Evolutionary conservation across 2,888 invertebrate species (phyloP), one percentile per base, ranked within the genome.

Genomic region (Prosopocoilus inquinatus): DNA sequence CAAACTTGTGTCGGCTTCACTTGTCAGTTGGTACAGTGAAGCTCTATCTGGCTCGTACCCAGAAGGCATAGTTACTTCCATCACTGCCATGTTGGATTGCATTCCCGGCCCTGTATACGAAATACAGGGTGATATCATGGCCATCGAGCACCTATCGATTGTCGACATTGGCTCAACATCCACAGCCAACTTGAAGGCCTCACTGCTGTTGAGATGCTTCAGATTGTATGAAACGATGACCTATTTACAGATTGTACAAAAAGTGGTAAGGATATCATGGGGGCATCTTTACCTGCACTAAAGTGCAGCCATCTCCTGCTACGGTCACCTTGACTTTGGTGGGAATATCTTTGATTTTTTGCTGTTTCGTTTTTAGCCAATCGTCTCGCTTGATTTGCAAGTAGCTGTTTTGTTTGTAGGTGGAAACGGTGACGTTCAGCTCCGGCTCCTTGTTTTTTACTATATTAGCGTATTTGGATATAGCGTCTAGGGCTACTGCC

Each of bases 51-150:
- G 83, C 5, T 80, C 80, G 65, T 81, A 87, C 0, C 87, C 87
- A 2, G 84, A 83, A 7, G 87, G 85, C 67, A 88, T 78, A 0
- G 78, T 73, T 16, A 87, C 77, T 67, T 88, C 87, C 62, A 84
- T 69, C 9, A 85, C 76, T 32, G 83, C 82, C 85, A 85, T 85
- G 65, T 84, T 84, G 15, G 84, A 81, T 36, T 79, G 76, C 55
- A 76, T 77, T 57, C 81, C 81, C 2, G 78, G 67, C 15, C 71
- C 72, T 15, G 60, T 64, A 49, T 76, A 76, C 2, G 74, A 66
- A 33, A 77, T 62, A 61, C 77, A 77, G 1, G 76, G 71, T 12
- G 70, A 67, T 38, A 81, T 63, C 39, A 74, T 73, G 12, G 78
- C 78, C 56, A 79, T 72, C 0, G 80, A 75, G 64, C 81, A 81